Conservation (phyloP, 2,888 invertebrate genomes). For the Drosophila nr. perissopoda region DNA sequence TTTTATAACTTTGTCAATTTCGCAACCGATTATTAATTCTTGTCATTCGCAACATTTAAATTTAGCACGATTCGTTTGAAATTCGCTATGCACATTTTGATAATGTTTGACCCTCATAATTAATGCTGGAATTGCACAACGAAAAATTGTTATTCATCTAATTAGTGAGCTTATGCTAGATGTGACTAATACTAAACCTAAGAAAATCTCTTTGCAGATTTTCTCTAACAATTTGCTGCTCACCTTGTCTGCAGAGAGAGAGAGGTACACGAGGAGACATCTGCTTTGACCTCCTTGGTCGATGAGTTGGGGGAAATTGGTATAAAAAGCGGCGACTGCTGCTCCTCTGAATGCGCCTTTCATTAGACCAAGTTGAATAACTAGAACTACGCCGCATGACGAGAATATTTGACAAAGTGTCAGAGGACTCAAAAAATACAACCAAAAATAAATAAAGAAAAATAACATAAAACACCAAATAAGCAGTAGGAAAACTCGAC, state of each 20-base stretch:
- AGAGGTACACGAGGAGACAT: constrained; percentile 14
- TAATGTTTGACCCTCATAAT: background rate
- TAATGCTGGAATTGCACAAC: background rate
- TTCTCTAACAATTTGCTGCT: background rate
- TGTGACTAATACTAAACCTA: background rate
- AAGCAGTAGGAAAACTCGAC: constrained; percentile 38
- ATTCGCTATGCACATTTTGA: background rate
- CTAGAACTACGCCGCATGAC: constrained; percentile 64
- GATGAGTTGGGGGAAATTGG: constrained; percentile 25
- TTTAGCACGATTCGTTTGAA: background rate
- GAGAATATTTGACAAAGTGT: constrained; percentile 60
- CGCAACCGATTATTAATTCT: constrained; percentile 1
- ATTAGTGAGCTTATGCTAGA: background rate
- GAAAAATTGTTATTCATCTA: background rate
- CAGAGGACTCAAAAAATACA: constrained; percentile 18
- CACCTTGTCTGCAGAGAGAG: background rate
- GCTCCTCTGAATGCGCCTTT: constrained; percentile 46
- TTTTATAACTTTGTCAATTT: background rate
- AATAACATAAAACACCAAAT: constrained; percentile 19
- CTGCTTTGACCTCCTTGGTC: constrained; percentile 17
- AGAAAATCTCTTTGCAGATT: background rate
- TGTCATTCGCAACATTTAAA: background rate
- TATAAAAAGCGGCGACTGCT: constrained; percentile 20
- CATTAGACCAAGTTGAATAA: constrained; percentile 61
- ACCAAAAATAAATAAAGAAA: constrained; percentile 3